phyloP scores from a whole-genome alignment of 2,113 vertebrate genomes.

The Boulengerochromis microlepis region DNA sequence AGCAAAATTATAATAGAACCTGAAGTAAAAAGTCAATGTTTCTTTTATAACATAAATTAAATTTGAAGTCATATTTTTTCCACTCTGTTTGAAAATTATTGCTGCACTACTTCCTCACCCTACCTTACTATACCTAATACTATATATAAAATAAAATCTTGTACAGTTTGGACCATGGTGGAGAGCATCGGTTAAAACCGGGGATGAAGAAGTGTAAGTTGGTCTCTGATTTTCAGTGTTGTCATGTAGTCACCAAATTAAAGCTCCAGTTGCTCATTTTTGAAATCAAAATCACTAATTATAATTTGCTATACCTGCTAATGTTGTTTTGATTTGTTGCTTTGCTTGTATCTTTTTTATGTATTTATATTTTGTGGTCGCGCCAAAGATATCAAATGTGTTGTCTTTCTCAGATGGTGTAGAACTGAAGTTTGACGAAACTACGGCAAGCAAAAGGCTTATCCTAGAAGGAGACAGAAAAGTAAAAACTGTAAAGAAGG shows the following conservation, averaged over 20 bases:
- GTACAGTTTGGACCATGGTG: not conserved
- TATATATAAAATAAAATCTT: not conserved
- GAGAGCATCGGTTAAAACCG: not conserved
- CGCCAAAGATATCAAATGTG: not conserved
- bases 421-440: conserved; percentile 16
- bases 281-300: rapidly evolving
- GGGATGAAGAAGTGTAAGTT: conserved; percentile 21
- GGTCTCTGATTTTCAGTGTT: rapidly evolving
- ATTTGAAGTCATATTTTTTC: not conserved
- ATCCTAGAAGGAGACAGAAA: not conserved
- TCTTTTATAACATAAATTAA: not conserved
- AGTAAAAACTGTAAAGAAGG: not conserved
- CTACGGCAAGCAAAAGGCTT: not conserved
- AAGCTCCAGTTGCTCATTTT: not conserved
- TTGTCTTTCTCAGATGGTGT: conserved; percentile 12
- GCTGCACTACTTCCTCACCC: rapidly evolving
- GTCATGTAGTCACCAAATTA: rapidly evolving
- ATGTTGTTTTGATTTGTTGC: not conserved
- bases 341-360: rapidly evolving
- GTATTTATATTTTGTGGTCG: not conserved
- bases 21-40: not conserved
- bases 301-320: not conserved
- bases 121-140: not conserved
- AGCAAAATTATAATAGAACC: not conserved
- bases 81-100: not conserved